Evolutionary conservation across 2,113 vertebrate species (phyloP).

Genomic region (Neolamprologus sp.): DNA sequence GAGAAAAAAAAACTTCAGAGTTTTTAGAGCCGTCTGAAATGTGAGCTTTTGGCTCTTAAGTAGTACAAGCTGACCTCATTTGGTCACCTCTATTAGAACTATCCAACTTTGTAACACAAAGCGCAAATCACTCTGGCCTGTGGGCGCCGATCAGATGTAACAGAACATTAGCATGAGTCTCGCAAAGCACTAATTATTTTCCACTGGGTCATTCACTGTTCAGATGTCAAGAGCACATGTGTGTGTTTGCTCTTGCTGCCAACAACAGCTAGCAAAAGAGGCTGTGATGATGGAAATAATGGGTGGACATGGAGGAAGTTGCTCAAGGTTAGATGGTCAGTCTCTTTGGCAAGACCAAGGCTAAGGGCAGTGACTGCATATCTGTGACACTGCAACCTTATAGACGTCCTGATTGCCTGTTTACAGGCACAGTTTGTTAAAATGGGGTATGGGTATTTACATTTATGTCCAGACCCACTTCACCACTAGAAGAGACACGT

Average conservation of each 20-base stretch:
- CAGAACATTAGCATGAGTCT: background rate
- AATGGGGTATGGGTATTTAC: background rate
- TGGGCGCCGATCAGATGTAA: background rate
- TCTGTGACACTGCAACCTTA: background rate
- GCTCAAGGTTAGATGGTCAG: background rate
- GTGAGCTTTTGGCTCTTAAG: background rate
- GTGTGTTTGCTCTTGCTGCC: background rate
- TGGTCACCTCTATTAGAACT: background rate
- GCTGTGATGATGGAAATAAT: background rate
- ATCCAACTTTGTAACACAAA: background rate
- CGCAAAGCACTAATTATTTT: background rate
- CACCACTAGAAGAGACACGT: rapidly evolving
- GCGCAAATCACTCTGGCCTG: background rate
- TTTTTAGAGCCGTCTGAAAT: background rate
- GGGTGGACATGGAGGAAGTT: background rate
- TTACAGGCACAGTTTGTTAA: background rate
- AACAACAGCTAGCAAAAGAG: background rate
- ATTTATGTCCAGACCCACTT: background rate
- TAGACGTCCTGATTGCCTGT: rapidly evolving
- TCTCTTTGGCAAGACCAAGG: background rate
- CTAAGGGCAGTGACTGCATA: background rate
- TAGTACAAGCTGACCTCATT: background rate
- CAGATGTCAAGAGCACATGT: background rate
- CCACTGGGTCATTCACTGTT: background rate
- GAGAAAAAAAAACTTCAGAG: background rate